These are phyloP conservation scores for Aricia artaxerxes DNA, from an alignment of 2,888 invertebrate genomes.

Conservation along the genomic window DNA sequence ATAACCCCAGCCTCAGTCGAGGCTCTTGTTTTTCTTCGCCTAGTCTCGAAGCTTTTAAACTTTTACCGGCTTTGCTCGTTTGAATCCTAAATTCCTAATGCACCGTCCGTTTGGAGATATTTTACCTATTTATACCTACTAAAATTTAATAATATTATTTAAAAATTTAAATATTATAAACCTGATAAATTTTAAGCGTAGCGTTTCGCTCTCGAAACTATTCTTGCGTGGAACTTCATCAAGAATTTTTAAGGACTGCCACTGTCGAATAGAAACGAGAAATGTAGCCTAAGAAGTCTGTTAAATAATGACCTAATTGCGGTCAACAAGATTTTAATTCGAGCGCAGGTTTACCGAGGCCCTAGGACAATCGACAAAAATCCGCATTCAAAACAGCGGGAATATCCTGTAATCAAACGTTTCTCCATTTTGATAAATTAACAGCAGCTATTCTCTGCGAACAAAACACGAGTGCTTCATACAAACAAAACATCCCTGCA, in stretches of 20 bases:
- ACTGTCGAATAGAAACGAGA: too few species aligned
- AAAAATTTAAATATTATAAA: too few species aligned
- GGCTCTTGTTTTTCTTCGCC: conserved; percentile 44
- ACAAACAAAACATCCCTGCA: conserved; percentile 7
- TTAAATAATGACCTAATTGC: neutral
- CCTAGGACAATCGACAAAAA: neutral
- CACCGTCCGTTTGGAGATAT: neutral
- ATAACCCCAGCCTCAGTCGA: conserved; percentile 48
- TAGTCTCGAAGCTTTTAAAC: conserved; percentile 30
- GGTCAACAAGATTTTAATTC: neutral
- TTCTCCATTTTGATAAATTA: neutral
- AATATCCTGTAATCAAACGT: neutral
- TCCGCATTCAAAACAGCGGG: neutral
- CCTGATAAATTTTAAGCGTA: too few species aligned
- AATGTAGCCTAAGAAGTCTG: neutral
- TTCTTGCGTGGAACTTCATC: too few species aligned
- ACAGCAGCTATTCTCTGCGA: neutral
- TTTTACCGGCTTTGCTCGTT: conserved; percentile 15
- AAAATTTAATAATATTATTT: too few species aligned
- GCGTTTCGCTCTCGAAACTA: too few species aligned
- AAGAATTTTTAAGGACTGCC: too few species aligned
- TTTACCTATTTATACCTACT: neutral
- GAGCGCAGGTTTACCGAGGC: neutral
- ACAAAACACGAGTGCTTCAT: neutral
- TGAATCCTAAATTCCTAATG: conserved; percentile 10